Conservation (phyloP, 2,888 invertebrate species). For the Rhingia campestris region DNA sequence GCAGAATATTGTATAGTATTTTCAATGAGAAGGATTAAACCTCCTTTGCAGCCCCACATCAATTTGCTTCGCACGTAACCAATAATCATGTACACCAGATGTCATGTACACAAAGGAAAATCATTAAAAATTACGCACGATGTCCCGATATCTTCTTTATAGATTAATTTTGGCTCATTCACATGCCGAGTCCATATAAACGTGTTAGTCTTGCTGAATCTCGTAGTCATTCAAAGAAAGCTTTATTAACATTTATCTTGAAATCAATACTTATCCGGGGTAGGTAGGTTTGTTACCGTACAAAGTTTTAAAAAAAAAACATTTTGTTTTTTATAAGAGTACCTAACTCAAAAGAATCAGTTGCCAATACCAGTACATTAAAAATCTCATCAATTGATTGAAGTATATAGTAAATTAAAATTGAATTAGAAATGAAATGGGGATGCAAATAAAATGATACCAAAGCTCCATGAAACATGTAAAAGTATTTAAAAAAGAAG, state of each 20-base stretch:
- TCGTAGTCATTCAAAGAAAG: background rate
- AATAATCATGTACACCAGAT: conserved; percentile 39
- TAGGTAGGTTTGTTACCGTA: no score
- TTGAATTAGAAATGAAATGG: no score
- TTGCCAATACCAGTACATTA: no score
- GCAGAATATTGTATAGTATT: background rate
- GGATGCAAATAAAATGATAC: no score
- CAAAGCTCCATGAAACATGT: no score
- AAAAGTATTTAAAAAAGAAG: no score
- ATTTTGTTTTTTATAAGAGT: no score
- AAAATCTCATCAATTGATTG: no score
- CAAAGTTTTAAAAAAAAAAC: no score
- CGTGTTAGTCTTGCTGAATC: background rate
- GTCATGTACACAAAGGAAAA: conserved; percentile 50
- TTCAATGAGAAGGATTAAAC: background rate
- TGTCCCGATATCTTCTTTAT: conserved; percentile 45
- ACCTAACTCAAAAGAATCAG: no score
- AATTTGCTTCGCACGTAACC: conserved; percentile 34
- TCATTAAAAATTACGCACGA: conserved; percentile 58
- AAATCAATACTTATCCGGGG: background rate
- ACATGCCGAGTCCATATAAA: background rate
- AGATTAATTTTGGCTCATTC: conserved; percentile 49
- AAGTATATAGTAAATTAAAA: no score
- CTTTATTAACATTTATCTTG: background rate
- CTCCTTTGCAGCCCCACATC: background rate